Percentiles rank a stretch among this genome's conserved stretches.
Evolutionary conservation across 2,797 vertebrate species (phyloP).

Genomic region (Sebastes matsubarae): DNA sequence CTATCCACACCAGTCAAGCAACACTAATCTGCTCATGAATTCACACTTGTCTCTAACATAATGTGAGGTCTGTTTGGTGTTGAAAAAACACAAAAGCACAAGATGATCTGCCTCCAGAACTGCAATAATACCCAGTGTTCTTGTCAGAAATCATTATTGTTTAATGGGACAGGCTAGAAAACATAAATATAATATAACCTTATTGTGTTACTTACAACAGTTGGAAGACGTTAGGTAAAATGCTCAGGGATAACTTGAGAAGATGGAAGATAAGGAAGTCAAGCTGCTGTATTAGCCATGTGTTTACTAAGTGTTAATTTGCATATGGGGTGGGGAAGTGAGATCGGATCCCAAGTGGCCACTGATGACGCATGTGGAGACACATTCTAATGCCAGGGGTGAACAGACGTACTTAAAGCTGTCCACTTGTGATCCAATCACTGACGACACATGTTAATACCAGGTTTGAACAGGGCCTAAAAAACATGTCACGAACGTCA

Average conservation of each 20-base stretch:
- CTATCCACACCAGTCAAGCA: conserved; percentile 54
- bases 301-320: too few species aligned
- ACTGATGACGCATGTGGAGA: too few species aligned
- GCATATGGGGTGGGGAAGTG: too few species aligned
- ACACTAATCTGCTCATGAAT: conserved; percentile 50
- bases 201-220: not conserved
- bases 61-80: conserved; percentile 30
- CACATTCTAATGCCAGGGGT: too few species aligned
- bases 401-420: too few species aligned
- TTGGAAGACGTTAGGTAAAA: not conserved
- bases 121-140: conserved; percentile 19
- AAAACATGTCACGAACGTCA: too few species aligned
- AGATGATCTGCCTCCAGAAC: conserved; percentile 11
- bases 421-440: too few species aligned
- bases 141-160: conserved; percentile 26
- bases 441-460: too few species aligned
- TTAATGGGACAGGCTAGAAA: not conserved
- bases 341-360: too few species aligned
- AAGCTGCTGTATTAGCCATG: not conserved
- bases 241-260: not conserved
- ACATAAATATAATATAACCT: not conserved
- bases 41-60: conserved; percentile 41
- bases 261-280: not conserved
- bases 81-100: conserved; percentile 28
- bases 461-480: too few species aligned